Percentiles rank a stretch among this genome's conserved stretches.
These are phyloP conservation scores for Actinia tenebrosa DNA, from an alignment of 64 coral and sea anemone species.

Conservation along the genomic window DNA sequence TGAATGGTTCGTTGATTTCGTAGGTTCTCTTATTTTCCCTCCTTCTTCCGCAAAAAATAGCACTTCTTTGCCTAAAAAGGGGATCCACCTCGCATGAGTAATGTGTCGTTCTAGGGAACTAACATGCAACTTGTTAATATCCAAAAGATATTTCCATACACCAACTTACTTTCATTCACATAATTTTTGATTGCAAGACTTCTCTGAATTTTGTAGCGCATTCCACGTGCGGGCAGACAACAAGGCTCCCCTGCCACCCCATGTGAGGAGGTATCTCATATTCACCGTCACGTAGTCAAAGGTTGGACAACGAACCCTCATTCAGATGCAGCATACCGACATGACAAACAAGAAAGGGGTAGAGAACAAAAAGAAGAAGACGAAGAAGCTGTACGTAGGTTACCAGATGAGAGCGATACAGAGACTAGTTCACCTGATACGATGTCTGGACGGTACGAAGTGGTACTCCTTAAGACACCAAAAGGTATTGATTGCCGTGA, in stretches of 20 bases:
- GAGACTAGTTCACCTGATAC: background rate
- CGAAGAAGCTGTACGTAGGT: background rate
- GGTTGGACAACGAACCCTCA: constrained; percentile 80
- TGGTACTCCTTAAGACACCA: background rate
- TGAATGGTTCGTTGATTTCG: too few species aligned
- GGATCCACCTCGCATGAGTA: too few species aligned
- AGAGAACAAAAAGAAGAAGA: background rate
- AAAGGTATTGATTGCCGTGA: background rate
- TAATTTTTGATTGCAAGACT: background rate
- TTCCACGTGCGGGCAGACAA: constrained; percentile 34
- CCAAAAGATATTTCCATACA: too few species aligned
- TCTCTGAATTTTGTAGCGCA: constrained; percentile 35
- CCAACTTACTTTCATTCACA: too few species aligned
- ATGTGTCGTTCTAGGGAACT: too few species aligned
- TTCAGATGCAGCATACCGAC: constrained; percentile 59
- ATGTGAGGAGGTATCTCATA: constrained; percentile 64
- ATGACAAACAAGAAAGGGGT: background rate
- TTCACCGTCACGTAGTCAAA: constrained; percentile 80
- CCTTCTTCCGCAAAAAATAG: too few species aligned
- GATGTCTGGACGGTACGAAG: background rate
- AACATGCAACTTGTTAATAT: too few species aligned
- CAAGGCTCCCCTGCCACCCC: constrained; percentile 11
- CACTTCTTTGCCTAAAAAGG: too few species aligned
- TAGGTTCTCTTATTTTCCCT: too few species aligned
- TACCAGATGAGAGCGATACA: background rate